These are phyloP conservation scores for Leptosomus discolor DNA, from an alignment of 2,113 vertebrate species.

Conservation along the genomic window DNA sequence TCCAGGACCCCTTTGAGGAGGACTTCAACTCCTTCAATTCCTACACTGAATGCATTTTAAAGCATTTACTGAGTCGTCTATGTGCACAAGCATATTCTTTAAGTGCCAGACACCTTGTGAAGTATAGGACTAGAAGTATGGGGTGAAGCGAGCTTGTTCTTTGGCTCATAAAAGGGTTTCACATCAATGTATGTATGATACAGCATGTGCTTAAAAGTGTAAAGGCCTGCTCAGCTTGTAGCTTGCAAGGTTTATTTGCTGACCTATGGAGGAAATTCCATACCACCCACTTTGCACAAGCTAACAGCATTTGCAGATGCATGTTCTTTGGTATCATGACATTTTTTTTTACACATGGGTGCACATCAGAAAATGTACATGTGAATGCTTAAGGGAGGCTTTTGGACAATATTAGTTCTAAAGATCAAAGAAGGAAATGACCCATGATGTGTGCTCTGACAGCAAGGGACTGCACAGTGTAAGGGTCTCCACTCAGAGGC, in stretches of 20 bases:
- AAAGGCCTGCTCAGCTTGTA: neutral
- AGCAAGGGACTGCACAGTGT: neutral
- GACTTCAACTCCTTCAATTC: neutral
- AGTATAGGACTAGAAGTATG: neutral
- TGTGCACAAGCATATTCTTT: neutral
- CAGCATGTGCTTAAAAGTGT: neutral
- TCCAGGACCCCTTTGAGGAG: neutral
- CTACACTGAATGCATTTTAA: neutral
- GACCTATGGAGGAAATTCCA: neutral
- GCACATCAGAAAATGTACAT: neutral
- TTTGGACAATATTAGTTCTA: neutral
- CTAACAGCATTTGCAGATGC: neutral
- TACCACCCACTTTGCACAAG: neutral
- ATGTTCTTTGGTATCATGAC: neutral
- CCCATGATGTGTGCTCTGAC: neutral
- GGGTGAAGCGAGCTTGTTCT: neutral
- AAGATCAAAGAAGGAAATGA: neutral
- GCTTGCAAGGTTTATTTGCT: neutral
- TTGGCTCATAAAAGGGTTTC: neutral
- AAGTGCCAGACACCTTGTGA: neutral
- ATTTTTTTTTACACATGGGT: neutral
- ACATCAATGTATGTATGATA: neutral
- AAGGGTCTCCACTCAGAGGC: neutral
- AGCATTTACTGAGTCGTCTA: neutral
- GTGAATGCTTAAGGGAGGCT: neutral